Evolutionary conservation across 2,113 vertebrate species (phyloP), one percentile per base, ranked within the genome.

Genomic region (Cyprinodon tularosa): DNA sequence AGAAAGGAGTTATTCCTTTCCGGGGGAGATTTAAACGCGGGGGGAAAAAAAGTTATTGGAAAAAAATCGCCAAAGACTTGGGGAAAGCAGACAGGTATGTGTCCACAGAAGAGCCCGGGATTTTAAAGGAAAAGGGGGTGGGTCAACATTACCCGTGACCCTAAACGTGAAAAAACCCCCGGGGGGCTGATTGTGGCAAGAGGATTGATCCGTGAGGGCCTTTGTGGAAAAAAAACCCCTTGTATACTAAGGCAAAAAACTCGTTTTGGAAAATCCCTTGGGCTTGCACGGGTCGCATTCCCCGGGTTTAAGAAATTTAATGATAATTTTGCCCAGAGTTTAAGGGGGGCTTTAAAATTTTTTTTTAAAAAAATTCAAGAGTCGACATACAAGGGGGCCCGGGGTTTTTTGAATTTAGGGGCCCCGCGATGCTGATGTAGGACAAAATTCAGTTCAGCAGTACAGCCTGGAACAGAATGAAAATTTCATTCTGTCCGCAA

Each of bases 81-180:
- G 94, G 92, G 50, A 68, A 95, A n/a, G 80, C 22, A 92, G 61
- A 72, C 79, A 0, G 60, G 59, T 1, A 81, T 81, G 13, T 97
- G 63, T 91, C 91, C 2, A 80, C 89, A 63, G 95, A 57, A 95
- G 94, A 2, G 89, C 94, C 45, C 94, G 95, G 65, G 81, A 96
- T 75, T 90, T 94, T 72, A 86, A 90, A 0, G 93, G n/a, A n/a
- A n/a, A n/a, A 93, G 66, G 88, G 86, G 44, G 92, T 86, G 68
- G 89, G 17, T 77, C 93, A 87, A 66, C 74, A 42, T 40, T 86
- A 87, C 47, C 93, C n/a, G 94, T 77, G 73, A 77, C 0, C 77
- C n/a, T 96, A 45, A 92, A 81, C 77, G n/a, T 84, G 1, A 78
- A 87, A 5, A 91, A 72, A n/a, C n/a, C n/a, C n/a, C n/a, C 0